These are phyloP conservation scores for Hipposideros larvatus DNA, from an alignment of 2,797 vertebrate species.

Conservation along the genomic window DNA sequence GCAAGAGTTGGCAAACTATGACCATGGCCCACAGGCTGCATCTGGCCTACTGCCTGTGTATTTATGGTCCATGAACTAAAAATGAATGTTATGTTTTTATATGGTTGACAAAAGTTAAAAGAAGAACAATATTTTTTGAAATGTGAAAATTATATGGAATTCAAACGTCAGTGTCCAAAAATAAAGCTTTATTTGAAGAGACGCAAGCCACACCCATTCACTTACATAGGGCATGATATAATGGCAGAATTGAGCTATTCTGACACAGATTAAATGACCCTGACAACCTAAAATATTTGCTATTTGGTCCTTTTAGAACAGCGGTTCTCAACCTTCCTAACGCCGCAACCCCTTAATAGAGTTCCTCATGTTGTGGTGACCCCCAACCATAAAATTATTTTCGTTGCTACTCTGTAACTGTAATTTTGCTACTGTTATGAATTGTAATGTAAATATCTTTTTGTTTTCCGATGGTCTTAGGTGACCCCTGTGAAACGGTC, in stretches of 20 bases:
- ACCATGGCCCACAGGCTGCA: not conserved
- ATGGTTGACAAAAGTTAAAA: not conserved
- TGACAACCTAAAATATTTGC: not conserved
- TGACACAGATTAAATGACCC: not conserved
- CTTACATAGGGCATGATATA: not conserved
- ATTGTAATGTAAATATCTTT: too few relatives aligned
- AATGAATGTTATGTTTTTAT: not conserved
- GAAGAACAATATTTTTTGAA: not conserved
- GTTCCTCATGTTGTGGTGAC: too few relatives aligned
- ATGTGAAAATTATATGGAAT: not conserved
- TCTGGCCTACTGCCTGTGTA: not conserved
- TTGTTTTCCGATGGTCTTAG: too few relatives aligned
- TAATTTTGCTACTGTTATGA: too few relatives aligned
- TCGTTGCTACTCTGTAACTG: too few relatives aligned
- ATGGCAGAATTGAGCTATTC: not conserved
- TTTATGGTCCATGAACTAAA: not conserved
- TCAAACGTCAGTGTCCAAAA: not conserved
- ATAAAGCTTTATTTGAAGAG: not conserved
- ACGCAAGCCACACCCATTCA: not conserved
- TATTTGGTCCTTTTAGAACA: not conserved
- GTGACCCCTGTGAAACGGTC: too few relatives aligned
- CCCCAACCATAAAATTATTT: too few relatives aligned
- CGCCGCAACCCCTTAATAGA: too few relatives aligned
- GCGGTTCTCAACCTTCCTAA: too few relatives aligned
- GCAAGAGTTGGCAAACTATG: not conserved